phyloP scores from a whole-genome alignment of 2,797 vertebrate genomes.

The Borostomias antarcticus region DNA sequence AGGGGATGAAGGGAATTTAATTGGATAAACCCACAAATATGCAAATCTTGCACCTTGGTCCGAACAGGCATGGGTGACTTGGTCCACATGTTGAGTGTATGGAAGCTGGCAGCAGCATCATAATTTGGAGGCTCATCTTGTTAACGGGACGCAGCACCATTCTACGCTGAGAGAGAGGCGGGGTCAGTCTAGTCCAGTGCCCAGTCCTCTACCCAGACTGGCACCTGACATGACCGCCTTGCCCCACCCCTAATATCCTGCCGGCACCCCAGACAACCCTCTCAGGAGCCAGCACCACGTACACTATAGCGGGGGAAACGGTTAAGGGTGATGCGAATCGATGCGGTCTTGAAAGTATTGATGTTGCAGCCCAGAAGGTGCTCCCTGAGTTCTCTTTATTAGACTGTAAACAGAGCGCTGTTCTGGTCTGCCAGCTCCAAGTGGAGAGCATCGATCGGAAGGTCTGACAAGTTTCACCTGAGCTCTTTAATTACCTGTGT shows the following conservation, averaged over 20 bases:
- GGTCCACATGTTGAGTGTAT: constrained; percentile 21
- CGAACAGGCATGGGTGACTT: constrained; percentile 12
- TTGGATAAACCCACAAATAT: constrained; percentile 61
- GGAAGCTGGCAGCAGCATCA: too few relatives aligned
- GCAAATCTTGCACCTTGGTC: constrained; percentile 49
- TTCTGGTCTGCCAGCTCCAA: constrained; percentile 38
- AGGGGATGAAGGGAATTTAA: constrained; percentile 50
- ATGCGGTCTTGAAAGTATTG: constrained; percentile 52
- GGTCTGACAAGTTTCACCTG: constrained; percentile 52
- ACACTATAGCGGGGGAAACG: constrained; percentile 39
- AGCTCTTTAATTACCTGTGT: constrained; percentile 37
- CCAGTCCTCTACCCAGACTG: constrained; percentile 9
- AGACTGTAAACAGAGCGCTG: constrained; percentile 49
- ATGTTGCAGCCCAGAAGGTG: constrained; percentile 38
- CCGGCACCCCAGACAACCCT: constrained; percentile 23
- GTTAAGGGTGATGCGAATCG: constrained; percentile 54
- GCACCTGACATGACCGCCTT: constrained; percentile 22
- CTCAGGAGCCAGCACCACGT: constrained; percentile 21
- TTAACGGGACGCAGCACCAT: not conserved
- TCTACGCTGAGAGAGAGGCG: not conserved
- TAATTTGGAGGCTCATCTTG: constrained; percentile 35
- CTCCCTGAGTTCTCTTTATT: constrained; percentile 50
- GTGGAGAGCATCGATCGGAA: constrained; percentile 57
- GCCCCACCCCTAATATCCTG: constrained; percentile 28
- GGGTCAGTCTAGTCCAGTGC: not conserved